phyloP scores from a whole-genome alignment of 2,888 invertebrate species.

The Trisateles emortualis region DNA sequence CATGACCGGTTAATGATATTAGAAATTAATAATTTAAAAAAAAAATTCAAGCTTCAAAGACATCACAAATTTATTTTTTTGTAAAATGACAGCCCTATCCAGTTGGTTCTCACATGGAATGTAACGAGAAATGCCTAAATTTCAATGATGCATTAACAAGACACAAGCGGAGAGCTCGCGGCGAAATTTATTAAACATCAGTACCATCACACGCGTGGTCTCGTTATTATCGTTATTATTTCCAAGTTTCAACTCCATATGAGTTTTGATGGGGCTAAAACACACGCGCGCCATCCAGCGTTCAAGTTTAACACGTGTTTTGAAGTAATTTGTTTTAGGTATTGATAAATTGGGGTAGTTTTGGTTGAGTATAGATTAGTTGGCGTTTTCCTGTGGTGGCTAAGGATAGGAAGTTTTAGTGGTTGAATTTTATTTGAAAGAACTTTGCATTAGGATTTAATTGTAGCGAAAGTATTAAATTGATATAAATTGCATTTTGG shows the following conservation, averaged over 20 bases:
- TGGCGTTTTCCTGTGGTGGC: not conserved
- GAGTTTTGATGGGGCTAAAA: conserved; percentile 37
- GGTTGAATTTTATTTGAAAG: no score
- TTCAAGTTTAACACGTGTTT: conserved; percentile 13
- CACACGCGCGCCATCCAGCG: conserved; percentile 31
- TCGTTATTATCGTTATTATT: conserved; percentile 40
- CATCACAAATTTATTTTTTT: no score
- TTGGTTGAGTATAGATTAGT: not conserved
- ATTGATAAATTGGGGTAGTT: conserved; percentile 4
- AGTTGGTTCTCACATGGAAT: conserved; percentile 11
- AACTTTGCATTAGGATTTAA: no score
- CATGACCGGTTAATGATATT: no score
- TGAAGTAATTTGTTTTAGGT: conserved; percentile 8
- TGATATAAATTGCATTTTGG: no score
- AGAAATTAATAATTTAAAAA: no score
- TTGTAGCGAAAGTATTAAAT: no score
- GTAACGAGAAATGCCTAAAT: conserved; percentile 49
- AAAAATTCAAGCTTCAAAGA: no score
- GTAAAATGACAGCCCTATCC: conserved; percentile 21
- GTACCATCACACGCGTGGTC: conserved; percentile 24
- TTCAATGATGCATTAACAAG: conserved; percentile 56
- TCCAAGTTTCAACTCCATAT: conserved; percentile 29
- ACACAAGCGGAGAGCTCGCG: conserved; percentile 32
- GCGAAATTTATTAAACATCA: conserved; percentile 39
- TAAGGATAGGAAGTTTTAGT: not conserved